Evolutionary conservation across 2,888 invertebrate species (phyloP).

Genomic region (Trissolcus brochymenae): DNA sequence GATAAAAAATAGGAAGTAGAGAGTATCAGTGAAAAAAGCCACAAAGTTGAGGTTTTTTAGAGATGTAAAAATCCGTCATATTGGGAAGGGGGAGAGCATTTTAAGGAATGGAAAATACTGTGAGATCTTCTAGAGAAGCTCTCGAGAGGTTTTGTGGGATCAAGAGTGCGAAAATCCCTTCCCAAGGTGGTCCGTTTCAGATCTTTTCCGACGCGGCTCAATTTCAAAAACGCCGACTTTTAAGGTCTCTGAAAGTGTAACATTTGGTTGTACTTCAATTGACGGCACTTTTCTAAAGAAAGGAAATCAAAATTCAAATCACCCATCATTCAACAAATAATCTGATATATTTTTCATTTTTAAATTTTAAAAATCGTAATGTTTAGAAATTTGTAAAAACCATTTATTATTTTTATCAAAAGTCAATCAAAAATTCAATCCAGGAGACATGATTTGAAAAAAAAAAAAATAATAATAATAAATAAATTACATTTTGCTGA

Average conservation of each 20-base stretch:
- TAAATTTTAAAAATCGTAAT: too few relatives aligned
- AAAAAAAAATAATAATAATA: too few relatives aligned
- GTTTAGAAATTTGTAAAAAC: too few relatives aligned
- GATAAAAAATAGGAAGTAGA: constrained; percentile 45
- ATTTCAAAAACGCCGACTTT: constrained; percentile 65
- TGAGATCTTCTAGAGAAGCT: constrained; percentile 35
- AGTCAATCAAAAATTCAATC: neutral
- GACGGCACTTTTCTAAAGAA: neutral
- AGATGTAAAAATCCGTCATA: constrained; percentile 20
- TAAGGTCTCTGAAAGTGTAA: constrained; percentile 57
- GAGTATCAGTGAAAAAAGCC: constrained; percentile 4
- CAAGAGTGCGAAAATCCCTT: constrained; percentile 74
- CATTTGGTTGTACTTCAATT: constrained; percentile 26
- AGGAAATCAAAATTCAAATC: neutral
- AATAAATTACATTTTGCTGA: neutral
- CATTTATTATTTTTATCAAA: neutral
- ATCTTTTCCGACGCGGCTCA: constrained; percentile 65
- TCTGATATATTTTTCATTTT: too few relatives aligned
- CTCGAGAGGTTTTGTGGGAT: constrained; percentile 59
- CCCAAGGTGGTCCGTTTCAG: constrained; percentile 59
- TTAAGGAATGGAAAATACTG: constrained; percentile 20
- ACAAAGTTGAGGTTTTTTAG: constrained; percentile 20
- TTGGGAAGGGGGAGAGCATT: constrained; percentile 12
- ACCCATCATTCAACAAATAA: too few relatives aligned
- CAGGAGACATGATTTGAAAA: neutral